A percentile compares a stretch with the other conserved stretches of the same genome.
phyloP scores from a whole-genome alignment of 2,797 vertebrate genomes.

The Phataginus tetradactyla region DNA sequence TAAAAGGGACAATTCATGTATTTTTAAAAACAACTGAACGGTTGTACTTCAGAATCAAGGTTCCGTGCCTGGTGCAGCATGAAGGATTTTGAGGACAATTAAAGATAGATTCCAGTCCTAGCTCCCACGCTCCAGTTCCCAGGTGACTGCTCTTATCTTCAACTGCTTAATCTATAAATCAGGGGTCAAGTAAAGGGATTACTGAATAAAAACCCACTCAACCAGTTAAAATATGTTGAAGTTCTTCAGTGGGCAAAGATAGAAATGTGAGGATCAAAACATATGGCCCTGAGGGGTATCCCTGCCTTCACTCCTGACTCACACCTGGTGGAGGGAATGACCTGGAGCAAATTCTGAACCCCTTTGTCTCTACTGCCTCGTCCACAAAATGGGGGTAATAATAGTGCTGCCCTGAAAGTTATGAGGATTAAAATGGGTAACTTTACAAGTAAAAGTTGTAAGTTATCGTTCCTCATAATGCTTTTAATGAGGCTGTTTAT shows the following conservation, averaged over 20 bases:
- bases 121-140: neutral
- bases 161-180: neutral
- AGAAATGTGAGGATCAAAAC: neutral
- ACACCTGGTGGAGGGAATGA: neutral
- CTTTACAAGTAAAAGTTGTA: neutral
- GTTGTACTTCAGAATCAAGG: neutral
- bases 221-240: neutral
- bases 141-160: neutral
- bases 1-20: neutral
- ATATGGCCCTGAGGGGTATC: neutral
- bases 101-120: neutral
- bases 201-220: neutral
- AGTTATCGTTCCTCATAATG: neutral
- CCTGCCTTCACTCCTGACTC: neutral
- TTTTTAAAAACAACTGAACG: neutral
- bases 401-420: neutral
- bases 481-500: neutral
- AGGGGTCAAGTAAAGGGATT: neutral
- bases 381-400: neutral
- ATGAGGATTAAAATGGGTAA: neutral
- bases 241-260: neutral
- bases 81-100: neutral
- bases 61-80: neutral
- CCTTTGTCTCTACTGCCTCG: neutral
- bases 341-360: neutral